Conservation (phyloP, 2,113 vertebrate genomes). For the Syngnathoides biaculeatus region DNA sequence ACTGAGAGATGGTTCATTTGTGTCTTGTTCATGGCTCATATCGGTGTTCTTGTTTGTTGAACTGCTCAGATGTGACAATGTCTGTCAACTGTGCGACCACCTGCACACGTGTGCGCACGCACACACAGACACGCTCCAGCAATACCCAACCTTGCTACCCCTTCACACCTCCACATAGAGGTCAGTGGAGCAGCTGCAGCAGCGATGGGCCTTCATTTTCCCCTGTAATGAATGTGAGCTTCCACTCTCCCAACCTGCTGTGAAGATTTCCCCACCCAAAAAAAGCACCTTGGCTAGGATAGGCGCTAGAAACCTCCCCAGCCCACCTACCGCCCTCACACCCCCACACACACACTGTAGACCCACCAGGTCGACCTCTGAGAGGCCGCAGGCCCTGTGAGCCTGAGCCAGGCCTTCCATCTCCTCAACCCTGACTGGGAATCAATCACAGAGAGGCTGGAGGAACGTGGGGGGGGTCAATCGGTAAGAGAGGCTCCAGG, state of each 20-base stretch:
- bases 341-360: conserved; percentile 25
- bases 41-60: too few relatives aligned
- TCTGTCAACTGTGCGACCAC: conserved; percentile 34
- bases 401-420: conserved; percentile 56
- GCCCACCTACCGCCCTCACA: too few relatives aligned
- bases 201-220: conserved; percentile 62
- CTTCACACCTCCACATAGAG: conserved; percentile 20
- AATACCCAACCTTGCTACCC: neutral
- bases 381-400: conserved; percentile 56
- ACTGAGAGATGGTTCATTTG: too few relatives aligned
- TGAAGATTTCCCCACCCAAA: conserved; percentile 44
- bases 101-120: neutral
- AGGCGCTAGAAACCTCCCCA: conserved; percentile 52
- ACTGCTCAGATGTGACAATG: neutral
- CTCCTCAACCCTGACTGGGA: conserved; percentile 67
- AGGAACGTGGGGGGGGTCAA: conserved; percentile 57
- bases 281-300: conserved; percentile 57
- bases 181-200: conserved; percentile 35
- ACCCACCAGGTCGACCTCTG: conserved; percentile 55
- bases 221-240: conserved; percentile 57
- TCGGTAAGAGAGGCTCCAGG: conserved; percentile 63
- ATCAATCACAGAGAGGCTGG: conserved; percentile 67
- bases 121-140: neutral
- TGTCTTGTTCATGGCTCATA: too few relatives aligned
- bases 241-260: conserved; percentile 33